phyloP scores from a whole-genome alignment of 2,888 invertebrate genomes.

The Leptinotarsa tumamoca region DNA sequence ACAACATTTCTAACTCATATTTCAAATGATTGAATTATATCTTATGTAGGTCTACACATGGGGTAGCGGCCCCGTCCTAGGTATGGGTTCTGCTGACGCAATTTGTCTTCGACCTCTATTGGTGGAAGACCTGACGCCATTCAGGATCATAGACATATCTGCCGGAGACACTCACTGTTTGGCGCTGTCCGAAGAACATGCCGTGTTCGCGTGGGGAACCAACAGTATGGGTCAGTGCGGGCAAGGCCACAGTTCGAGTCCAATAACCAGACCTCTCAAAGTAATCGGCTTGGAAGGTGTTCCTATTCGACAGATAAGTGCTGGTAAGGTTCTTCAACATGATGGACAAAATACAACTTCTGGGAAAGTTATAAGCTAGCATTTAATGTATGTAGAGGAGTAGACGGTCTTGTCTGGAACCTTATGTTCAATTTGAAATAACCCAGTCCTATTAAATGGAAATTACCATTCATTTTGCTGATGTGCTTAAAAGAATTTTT shows the following conservation, averaged over 20 bases:
- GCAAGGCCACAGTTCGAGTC: conserved; percentile 72
- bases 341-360: too few species aligned
- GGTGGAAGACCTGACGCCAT: conserved; percentile 69
- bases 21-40: neutral
- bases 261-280: conserved; percentile 70
- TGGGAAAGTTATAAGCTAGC: too few species aligned
- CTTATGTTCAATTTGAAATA: too few species aligned
- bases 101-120: conserved; percentile 70
- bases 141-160: conserved; percentile 71
- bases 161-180: conserved; percentile 74
- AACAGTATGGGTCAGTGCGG: conserved; percentile 77
- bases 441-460: too few species aligned
- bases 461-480: too few species aligned
- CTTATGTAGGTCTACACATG: conserved; percentile 69
- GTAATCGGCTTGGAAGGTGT: conserved; percentile 70
- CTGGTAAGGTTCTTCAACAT: conserved; percentile 62
- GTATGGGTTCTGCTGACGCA: conserved; percentile 70
- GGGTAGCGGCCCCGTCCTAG: conserved; percentile 74
- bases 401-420: too few species aligned
- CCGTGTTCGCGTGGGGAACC: conserved; percentile 73
- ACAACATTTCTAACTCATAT: too few species aligned
- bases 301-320: conserved; percentile 72
- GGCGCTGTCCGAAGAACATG: conserved; percentile 70
- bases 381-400: too few species aligned
- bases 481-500: too few species aligned